These are phyloP conservation scores for Muscicapa comitata DNA, from an alignment of 2,797 vertebrate species.

Conservation along the genomic window DNA sequence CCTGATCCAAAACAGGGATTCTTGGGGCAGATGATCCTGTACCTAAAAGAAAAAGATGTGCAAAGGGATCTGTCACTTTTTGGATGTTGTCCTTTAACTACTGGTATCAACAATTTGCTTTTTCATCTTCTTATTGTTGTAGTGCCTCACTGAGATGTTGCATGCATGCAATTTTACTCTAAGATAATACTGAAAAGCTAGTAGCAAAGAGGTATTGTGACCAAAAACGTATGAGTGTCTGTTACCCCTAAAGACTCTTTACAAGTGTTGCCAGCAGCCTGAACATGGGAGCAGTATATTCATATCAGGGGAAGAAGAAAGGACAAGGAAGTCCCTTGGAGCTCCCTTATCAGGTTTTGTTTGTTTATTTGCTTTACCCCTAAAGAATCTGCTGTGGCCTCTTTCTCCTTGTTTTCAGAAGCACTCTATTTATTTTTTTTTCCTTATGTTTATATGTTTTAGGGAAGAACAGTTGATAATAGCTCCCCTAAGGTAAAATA, in stretches of 20 bases:
- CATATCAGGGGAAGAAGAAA: neutral
- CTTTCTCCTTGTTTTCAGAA: neutral
- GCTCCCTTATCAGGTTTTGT: no score
- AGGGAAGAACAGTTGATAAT: neutral
- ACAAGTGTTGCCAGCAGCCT: neutral
- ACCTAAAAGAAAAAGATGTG: neutral
- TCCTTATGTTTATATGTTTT: neutral
- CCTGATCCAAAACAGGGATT: neutral
- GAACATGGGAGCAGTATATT: neutral
- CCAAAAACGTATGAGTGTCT: neutral
- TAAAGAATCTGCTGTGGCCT: neutral
- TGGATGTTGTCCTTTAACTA: neutral
- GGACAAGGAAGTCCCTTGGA: neutral
- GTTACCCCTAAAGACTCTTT: neutral
- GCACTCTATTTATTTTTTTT: fast-evolving
- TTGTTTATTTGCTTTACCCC: neutral
- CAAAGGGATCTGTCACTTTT: neutral
- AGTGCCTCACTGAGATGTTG: neutral
- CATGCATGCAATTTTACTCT: neutral
- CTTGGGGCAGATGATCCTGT: neutral
- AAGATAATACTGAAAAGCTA: neutral
- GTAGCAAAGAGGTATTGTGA: neutral
- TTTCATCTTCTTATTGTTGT: neutral
- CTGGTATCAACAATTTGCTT: neutral
- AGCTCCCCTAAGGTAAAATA: neutral